phyloP scores from a whole-genome alignment of 2,888 invertebrate species.

The Polia nebulosa region DNA sequence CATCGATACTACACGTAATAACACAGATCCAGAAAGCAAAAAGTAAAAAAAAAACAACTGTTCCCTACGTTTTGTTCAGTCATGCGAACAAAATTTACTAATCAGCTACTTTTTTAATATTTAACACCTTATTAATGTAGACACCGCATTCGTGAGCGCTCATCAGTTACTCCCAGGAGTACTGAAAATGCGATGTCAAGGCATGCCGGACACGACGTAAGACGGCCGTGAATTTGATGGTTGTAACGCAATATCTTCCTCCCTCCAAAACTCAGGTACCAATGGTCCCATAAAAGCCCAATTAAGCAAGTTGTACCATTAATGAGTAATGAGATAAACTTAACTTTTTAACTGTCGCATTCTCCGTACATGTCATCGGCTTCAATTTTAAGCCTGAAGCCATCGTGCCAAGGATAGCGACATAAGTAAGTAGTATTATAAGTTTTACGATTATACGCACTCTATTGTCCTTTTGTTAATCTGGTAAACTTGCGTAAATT shows the following conservation, averaged over 20 bases:
- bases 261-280: background rate
- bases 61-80: too few relatives aligned
- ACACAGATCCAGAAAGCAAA: background rate
- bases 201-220: background rate
- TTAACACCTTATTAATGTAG: too few relatives aligned
- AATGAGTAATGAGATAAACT: constrained; percentile 34
- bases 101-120: too few relatives aligned
- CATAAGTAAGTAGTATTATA: constrained; percentile 17
- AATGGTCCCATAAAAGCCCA: background rate
- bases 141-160: background rate
- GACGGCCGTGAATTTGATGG: background rate
- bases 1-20: background rate
- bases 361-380: constrained; percentile 18
- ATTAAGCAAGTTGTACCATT: constrained; percentile 32
- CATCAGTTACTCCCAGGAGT: background rate
- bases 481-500: constrained; percentile 12
- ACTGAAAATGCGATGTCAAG: background rate
- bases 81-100: too few relatives aligned
- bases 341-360: constrained; percentile 4
- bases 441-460: constrained; percentile 23
- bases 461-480: constrained; percentile 42
- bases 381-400: constrained; percentile 38
- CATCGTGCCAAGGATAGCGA: constrained; percentile 51
- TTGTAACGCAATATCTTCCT: constrained; percentile 1
- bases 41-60: too few relatives aligned